A percentile compares a stretch with the other conserved stretches of the same genome.
These are phyloP conservation scores for Marcusenius ussheri DNA, from an alignment of 2,113 vertebrate species.

Conservation along the genomic window DNA sequence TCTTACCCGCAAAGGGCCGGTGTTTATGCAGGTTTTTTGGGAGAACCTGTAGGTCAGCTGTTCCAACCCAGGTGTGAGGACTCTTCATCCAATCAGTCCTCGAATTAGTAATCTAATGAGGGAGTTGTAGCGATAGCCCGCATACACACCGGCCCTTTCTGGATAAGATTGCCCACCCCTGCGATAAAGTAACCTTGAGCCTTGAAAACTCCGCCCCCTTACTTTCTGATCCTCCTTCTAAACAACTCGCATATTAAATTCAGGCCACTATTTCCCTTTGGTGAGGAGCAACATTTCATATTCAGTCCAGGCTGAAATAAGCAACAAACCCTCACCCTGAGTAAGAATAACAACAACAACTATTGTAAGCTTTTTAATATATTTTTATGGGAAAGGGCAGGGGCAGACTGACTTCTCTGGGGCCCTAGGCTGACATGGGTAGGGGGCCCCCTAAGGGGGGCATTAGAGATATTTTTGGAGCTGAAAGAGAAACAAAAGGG, in stretches of 20 bases:
- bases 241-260: not conserved
- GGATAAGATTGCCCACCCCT: too few relatives aligned
- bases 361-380: not conserved
- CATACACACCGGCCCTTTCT: too few relatives aligned
- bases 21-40: too few relatives aligned
- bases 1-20: too few relatives aligned
- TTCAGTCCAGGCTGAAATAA: not conserved
- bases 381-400: not conserved
- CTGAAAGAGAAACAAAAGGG: not conserved
- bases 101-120: too few relatives aligned
- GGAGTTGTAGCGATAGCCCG: too few relatives aligned
- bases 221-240: not conserved
- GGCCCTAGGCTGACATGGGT: not conserved
- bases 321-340: not conserved
- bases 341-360: not conserved
- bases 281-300: not conserved
- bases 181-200: too few relatives aligned
- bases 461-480: not conserved
- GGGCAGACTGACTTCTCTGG: not conserved
- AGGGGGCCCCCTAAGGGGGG: not conserved
- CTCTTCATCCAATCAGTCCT: too few relatives aligned
- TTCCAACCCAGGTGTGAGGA: too few relatives aligned
- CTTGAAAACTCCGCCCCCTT: not conserved
- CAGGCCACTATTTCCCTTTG: not conserved
- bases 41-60: too few relatives aligned